Evolutionary conservation across 2,113 vertebrate genomes (phyloP).

Genomic region (Elephas maximus): DNA sequence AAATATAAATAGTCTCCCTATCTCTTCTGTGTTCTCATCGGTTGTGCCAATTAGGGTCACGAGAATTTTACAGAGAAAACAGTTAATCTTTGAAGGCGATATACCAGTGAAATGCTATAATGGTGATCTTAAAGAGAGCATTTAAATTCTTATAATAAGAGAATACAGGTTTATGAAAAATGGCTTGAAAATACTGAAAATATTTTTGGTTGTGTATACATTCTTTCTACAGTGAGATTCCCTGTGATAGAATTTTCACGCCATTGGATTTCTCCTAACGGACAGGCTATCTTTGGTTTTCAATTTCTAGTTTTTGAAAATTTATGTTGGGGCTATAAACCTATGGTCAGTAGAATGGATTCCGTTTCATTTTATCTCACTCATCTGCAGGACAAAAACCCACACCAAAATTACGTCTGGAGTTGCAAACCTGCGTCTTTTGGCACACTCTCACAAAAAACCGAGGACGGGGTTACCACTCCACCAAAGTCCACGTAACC

Average conservation of each 20-base stretch:
- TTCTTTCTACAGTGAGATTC: neutral
- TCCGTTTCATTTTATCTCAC: neutral
- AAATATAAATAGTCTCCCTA: neutral
- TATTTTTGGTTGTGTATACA: neutral
- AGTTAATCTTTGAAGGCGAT: conserved; percentile 25
- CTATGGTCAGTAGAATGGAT: neutral
- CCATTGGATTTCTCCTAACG: conserved; percentile 20
- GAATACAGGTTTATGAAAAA: conserved; percentile 34
- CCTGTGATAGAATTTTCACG: neutral
- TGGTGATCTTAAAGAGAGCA: neutral
- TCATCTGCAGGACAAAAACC: neutral
- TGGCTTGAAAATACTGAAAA: conserved; percentile 22
- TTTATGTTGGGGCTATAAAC: neutral
- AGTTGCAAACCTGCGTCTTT: neutral
- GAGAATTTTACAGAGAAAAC: conserved; percentile 42
- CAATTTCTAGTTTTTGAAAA: neutral
- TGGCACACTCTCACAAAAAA: neutral
- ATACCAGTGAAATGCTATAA: neutral
- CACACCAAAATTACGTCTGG: neutral
- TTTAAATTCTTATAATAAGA: conserved; percentile 11
- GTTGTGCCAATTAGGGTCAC: neutral
- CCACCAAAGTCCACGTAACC: neutral
- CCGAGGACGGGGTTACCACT: neutral
- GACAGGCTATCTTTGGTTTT: neutral
- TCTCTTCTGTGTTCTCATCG: conserved; percentile 32